Percentiles rank a stretch among this genome's conserved stretches.
These are phyloP conservation scores for Nothobranchius furzeri DNA, from an alignment of 2,113 vertebrate genomes.

Conservation along the genomic window DNA sequence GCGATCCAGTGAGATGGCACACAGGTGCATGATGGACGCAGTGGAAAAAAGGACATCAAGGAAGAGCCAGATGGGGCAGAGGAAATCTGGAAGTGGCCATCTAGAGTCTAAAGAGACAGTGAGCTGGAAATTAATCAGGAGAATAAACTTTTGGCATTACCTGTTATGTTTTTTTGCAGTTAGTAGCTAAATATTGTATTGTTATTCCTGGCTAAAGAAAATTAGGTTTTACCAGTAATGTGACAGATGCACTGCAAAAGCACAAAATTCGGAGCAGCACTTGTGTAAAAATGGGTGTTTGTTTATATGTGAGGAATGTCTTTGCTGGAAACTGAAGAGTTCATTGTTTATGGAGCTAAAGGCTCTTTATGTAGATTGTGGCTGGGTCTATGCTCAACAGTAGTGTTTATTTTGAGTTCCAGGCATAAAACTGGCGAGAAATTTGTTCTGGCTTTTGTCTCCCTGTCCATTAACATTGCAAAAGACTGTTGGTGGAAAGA, in stretches of 20 bases:
- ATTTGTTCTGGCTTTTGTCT: constrained; percentile 56
- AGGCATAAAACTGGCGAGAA: constrained; percentile 57
- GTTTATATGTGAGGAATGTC: constrained; percentile 63
- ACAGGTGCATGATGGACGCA: constrained; percentile 98
- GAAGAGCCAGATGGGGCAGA: constrained; percentile 96
- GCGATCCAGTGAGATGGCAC: constrained; percentile 97
- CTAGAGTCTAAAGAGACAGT: constrained; percentile 82
- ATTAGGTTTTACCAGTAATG: neutral
- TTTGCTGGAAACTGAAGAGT: constrained; percentile 60
- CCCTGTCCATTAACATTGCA: constrained; percentile 39
- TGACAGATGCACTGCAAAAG: constrained; percentile 33
- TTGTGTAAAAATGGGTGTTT: constrained; percentile 60
- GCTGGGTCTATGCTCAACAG: constrained; percentile 45
- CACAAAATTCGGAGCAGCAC: constrained; percentile 45
- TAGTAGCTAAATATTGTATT: neutral
- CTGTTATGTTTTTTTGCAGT: neutral
- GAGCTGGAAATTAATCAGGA: constrained; percentile 24
- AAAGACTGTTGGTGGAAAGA: constrained; percentile 50
- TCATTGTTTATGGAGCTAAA: constrained; percentile 70
- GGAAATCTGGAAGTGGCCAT: constrained; percentile 90
- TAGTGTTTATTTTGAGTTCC: constrained; percentile 72
- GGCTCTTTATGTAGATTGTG: constrained; percentile 60
- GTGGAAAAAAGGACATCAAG: constrained; percentile 98
- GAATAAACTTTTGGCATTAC: neutral
- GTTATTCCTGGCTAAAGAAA: neutral